These are phyloP conservation scores for Cromileptes altivelis DNA, from an alignment of 2,113 vertebrate species.

Conservation along the genomic window DNA sequence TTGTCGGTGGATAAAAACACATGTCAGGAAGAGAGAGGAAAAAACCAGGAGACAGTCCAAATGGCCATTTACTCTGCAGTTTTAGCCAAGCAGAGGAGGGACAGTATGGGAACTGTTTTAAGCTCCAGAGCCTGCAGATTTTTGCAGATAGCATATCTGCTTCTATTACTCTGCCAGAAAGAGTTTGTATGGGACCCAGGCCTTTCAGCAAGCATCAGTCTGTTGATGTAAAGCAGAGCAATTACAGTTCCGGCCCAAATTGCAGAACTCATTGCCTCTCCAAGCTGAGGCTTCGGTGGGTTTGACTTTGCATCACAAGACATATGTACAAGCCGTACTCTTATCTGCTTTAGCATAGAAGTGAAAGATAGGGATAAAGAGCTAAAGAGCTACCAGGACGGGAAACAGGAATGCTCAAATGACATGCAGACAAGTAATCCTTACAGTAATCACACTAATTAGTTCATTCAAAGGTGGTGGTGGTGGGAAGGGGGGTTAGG, in stretches of 20 bases:
- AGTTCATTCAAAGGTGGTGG: conserved; percentile 48
- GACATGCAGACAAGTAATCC: conserved; percentile 69
- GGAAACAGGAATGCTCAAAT: conserved; percentile 62
- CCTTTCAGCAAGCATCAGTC: conserved; percentile 58
- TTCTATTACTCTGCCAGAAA: conserved; percentile 48
- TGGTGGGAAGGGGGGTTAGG: not conserved
- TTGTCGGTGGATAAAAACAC: conserved; percentile 40
- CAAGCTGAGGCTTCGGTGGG: conserved; percentile 16
- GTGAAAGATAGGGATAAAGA: conserved; percentile 64
- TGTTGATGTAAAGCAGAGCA: conserved; percentile 71
- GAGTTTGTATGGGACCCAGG: conserved; percentile 31
- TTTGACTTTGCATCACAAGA: conserved; percentile 50
- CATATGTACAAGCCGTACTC: conserved; percentile 36
- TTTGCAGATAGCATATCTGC: conserved; percentile 76
- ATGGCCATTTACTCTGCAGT: conserved; percentile 30
- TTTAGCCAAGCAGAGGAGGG: conserved; percentile 37
- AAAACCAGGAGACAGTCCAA: conserved; percentile 53
- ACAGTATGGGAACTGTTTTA: conserved; percentile 66
- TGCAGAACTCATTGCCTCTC: conserved; percentile 40
- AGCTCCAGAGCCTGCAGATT: conserved; percentile 57
- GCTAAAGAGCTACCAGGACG: conserved; percentile 45
- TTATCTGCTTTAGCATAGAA: conserved; percentile 65
- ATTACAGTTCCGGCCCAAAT: conserved; percentile 54
- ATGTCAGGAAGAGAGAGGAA: conserved; percentile 37
- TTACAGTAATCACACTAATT: conserved; percentile 73